Percentiles rank a stretch among this genome's conserved stretches.
Evolutionary conservation across 2,113 vertebrate species (phyloP).

Genomic region (Cephalopholis sonnerati): DNA sequence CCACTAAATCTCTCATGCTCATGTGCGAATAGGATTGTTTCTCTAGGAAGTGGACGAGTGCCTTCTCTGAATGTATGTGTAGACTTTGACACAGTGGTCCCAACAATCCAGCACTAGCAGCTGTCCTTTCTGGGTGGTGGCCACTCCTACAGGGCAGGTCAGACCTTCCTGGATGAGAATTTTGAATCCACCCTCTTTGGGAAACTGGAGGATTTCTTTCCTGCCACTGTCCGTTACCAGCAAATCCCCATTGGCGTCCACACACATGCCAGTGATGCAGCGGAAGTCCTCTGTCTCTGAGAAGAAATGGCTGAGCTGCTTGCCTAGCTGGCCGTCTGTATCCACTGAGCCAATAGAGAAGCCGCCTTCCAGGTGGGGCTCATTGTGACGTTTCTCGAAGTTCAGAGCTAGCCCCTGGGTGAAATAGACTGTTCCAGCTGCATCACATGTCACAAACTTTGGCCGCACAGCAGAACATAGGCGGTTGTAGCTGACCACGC

Average conservation of each 20-base stretch:
- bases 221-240: conserved; percentile 96
- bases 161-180: conserved; percentile 94
- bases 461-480: conserved; percentile 95
- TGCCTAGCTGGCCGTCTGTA: conserved; percentile 92
- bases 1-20: not conserved
- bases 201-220: conserved; percentile 96
- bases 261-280: conserved; percentile 99
- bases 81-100: conserved; percentile 99
- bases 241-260: conserved; percentile 93
- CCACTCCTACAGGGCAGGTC: conserved; percentile 93
- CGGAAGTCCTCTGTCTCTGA: conserved; percentile 96
- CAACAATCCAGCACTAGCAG: conserved; percentile 96
- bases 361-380: conserved; percentile 95
- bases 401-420: conserved; percentile 96
- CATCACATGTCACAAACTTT: conserved; percentile 96
- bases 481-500: conserved; percentile 94
- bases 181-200: conserved; percentile 94
- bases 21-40: conserved; percentile 10
- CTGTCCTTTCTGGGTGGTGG: conserved; percentile 96
- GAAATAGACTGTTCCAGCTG: conserved; percentile 94
- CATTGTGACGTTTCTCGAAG: conserved; percentile 94
- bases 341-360: conserved; percentile 96
- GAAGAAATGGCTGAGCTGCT: conserved; percentile 98
- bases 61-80: conserved; percentile 92
- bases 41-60: conserved; percentile 83